Percentiles rank a stretch among this genome's conserved stretches.
phyloP scores from a whole-genome alignment of 2,888 invertebrate genomes.

The Apodemia zela region DNA sequence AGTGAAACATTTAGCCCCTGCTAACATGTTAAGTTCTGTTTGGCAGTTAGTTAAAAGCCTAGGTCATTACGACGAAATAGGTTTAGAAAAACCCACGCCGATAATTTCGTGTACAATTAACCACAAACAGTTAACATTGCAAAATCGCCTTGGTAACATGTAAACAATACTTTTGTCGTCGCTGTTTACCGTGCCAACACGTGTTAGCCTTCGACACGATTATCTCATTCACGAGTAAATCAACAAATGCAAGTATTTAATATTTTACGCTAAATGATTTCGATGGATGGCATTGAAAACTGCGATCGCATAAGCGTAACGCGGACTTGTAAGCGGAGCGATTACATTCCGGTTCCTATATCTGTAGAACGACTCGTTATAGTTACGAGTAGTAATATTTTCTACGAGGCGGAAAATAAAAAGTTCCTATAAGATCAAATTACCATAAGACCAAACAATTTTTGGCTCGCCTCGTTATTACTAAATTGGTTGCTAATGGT shows the following conservation, averaged over 20 bases:
- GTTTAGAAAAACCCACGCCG: background rate
- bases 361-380: no score
- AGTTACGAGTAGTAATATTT: no score
- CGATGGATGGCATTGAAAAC: background rate
- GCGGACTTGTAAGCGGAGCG: background rate
- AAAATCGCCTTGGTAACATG: conserved; percentile 2
- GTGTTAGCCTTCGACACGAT: conserved; percentile 13
- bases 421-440: no score
- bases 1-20: no score
- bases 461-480: no score
- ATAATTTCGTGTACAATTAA: background rate
- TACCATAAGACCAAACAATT: no score
- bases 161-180: conserved; percentile 14
- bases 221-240: conserved; percentile 16
- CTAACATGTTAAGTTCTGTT: no score
- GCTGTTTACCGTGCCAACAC: conserved; percentile 11
- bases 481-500: no score
- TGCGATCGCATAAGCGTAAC: background rate
- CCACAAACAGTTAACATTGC: background rate
- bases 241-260: conserved; percentile 16
- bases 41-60: no score
- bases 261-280: conserved; percentile 4
- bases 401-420: no score
- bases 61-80: no score
- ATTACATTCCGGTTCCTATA: no score